Percentiles rank a stretch among this genome's conserved stretches.
Conservation (phyloP, 2,113 vertebrate genomes). For the Bothrops jararaca region DNA sequence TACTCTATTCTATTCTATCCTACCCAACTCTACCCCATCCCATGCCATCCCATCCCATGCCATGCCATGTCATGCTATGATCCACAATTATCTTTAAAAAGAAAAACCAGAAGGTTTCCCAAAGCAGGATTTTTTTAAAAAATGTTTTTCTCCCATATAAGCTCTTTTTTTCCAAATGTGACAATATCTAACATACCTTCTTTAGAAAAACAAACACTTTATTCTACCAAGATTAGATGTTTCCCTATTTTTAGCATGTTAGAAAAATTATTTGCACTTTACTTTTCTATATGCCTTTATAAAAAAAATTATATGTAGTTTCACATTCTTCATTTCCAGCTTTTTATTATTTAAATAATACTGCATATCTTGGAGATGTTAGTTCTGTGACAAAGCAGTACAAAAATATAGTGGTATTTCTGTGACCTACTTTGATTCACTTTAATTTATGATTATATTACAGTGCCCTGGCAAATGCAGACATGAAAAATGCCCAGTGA, state of each 20-base stretch:
- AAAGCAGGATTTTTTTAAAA: background rate
- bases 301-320: background rate
- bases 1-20: background rate
- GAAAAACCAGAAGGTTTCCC: background rate
- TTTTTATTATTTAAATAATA: background rate
- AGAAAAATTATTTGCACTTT: background rate
- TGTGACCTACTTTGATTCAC: background rate
- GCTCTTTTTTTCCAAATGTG: background rate
- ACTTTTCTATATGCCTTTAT: background rate
- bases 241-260: background rate
- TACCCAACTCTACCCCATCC: fast-evolving
- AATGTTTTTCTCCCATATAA: background rate
- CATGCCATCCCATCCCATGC: background rate
- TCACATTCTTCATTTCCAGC: background rate
- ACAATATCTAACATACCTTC: background rate
- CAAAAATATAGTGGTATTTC: background rate
- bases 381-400: background rate
- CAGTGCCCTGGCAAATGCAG: background rate
- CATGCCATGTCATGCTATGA: background rate
- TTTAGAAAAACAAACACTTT: background rate
- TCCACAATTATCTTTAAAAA: background rate
- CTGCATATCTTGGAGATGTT: background rate
- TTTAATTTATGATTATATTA: background rate
- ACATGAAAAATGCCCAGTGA: background rate
- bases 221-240: background rate